Evolutionary conservation across 2,113 vertebrate genomes (phyloP), one percentile per base, ranked within the genome.

Genomic region (Muntiacus muntjak): DNA sequence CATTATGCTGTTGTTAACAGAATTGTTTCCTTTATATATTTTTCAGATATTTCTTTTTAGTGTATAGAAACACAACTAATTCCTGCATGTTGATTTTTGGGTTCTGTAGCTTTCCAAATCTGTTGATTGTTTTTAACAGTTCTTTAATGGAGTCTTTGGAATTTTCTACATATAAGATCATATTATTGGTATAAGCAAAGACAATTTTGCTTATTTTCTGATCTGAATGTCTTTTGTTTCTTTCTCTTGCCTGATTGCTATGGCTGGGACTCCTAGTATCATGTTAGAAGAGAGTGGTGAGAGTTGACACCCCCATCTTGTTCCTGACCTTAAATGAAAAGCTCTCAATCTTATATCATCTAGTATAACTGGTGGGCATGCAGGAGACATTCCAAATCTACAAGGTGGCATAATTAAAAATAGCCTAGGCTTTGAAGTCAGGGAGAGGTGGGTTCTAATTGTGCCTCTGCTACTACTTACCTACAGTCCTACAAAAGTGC

Each of bases 321-420:
- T 47, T 79, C 43, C 78, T 81, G 45, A 81, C 45, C 28, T 50
- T 50, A 33, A 30, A 50, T 81, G 28, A 33, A 50, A 79, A 50
- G 15, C 78, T 50, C 45, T 81, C 28, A 81, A 19, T 11, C 9
- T 50, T 33, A 1, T 50, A 12, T 12, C 78, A 33, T 33, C 16
- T 10, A 33, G 45, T 6, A 33, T 81, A 33, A 81, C 78, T 50
- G 85, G 33, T n/a, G n/a, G 23, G 30, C 9, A 0, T 26, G 11
- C 1, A 21, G 0, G 33, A 45, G 84, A 36, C 26, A 19, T 28
- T 40, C 28, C 12, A 36, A 33, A 15, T 25, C 14, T 7, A 26
- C 1, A 2, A 23, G 62, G 47, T 16, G 7, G 23, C 6, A 21
- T 19, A 0, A 26, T 36, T 15, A 16, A n/a, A 33, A 15, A 23